phyloP scores from a whole-genome alignment of 2,113 vertebrate species.

The Galemys pyrenaicus region DNA sequence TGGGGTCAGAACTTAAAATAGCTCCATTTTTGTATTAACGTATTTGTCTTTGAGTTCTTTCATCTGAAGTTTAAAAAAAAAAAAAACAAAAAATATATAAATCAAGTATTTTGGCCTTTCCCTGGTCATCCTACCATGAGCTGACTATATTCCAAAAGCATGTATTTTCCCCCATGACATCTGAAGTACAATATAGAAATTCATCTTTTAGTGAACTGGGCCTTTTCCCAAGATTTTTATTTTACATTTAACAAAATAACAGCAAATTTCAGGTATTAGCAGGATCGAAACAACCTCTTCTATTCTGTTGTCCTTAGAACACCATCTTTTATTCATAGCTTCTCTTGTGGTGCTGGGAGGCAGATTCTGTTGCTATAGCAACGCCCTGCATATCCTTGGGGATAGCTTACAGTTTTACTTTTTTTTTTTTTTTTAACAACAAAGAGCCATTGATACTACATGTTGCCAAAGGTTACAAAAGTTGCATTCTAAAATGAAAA shows the following conservation, averaged over 20 bases:
- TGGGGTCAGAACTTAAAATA: slow-evolving; percentile 52
- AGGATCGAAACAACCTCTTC: slow-evolving; percentile 88
- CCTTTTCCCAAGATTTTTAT: slow-evolving; percentile 83
- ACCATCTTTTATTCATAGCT: slow-evolving; percentile 91
- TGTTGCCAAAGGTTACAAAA: slow-evolving; percentile 90
- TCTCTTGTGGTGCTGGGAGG: slow-evolving; percentile 87
- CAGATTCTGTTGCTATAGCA: slow-evolving; percentile 90
- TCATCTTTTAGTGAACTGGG: slow-evolving; percentile 76
- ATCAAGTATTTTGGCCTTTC: slow-evolving; percentile 52
- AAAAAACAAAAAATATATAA: slow-evolving; percentile 45
- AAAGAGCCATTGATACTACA: slow-evolving; percentile 90
- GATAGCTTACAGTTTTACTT: slow-evolving; percentile 90
- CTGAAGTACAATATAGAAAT: slow-evolving; percentile 79
- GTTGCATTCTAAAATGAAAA: slow-evolving; percentile 91
- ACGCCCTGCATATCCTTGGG: slow-evolving; percentile 90
- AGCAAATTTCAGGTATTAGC: slow-evolving; percentile 89
- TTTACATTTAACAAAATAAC: slow-evolving; percentile 89
- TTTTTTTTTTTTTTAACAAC: slow-evolving; percentile 87
- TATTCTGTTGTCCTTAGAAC: slow-evolving; percentile 89
- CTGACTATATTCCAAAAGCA: slow-evolving; percentile 68
- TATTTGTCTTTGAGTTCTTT: slow-evolving; percentile 59
- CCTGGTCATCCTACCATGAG: slow-evolving; percentile 6
- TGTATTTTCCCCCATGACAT: slow-evolving; percentile 61
- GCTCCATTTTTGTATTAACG: neutral
- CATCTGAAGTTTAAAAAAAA: slow-evolving; percentile 23